Evolutionary conservation across 2,113 vertebrate species (phyloP).

Genomic region (Chionis minor): DNA sequence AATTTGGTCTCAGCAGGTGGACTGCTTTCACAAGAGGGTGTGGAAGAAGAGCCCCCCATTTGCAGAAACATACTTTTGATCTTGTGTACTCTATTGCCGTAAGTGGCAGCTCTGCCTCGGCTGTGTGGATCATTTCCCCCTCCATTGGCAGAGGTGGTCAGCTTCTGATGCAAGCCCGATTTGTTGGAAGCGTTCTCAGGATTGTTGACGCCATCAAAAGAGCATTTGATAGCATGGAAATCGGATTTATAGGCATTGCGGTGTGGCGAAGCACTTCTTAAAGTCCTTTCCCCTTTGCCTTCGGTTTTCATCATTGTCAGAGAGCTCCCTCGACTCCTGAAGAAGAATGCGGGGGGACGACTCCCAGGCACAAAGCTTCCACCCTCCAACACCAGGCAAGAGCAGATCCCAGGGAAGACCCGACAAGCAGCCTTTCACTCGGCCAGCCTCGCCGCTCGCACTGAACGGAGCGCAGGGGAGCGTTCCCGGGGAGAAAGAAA

Average conservation of each 20-base stretch:
- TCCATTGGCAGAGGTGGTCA: constrained; percentile 79
- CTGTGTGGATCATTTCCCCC: constrained; percentile 80
- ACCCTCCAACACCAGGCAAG: background rate
- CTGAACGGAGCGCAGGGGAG: background rate
- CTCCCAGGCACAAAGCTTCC: constrained; percentile 14
- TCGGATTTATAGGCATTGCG: constrained; percentile 91
- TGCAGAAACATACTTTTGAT: constrained; percentile 94
- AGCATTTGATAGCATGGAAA: constrained; percentile 91
- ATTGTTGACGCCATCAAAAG: constrained; percentile 85
- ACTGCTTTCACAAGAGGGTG: constrained; percentile 77
- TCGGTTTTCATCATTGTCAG: constrained; percentile 88
- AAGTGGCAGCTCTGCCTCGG: constrained; percentile 83
- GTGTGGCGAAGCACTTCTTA: constrained; percentile 90
- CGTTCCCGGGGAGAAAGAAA: background rate
- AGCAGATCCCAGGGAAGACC: background rate
- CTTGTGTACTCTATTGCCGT: constrained; percentile 89
- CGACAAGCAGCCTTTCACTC: background rate
- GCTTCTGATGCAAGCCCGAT: constrained; percentile 61
- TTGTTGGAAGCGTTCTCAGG: constrained; percentile 68
- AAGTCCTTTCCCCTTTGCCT: constrained; percentile 86
- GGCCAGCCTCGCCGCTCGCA: background rate
- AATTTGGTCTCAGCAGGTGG: constrained; percentile 77
- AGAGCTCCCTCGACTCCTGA: background rate
- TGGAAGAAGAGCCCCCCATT: constrained; percentile 81
- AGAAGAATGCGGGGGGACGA: background rate